A percentile compares a stretch with the other conserved stretches of the same genome.
Conservation (phyloP, 2,113 vertebrate genomes). For the Pipa parva region DNA sequence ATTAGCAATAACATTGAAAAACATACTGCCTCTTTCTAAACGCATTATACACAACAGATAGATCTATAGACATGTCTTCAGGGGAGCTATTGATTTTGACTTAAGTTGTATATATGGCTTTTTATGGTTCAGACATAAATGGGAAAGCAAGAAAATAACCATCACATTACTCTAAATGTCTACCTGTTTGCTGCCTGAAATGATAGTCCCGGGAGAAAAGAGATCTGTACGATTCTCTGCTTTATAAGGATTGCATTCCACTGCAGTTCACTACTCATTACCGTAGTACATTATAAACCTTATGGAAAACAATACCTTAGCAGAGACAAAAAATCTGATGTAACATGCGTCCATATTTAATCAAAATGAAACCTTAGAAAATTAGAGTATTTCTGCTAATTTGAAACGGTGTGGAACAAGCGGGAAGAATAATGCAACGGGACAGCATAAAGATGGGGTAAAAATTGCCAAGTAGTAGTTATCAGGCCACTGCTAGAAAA, state of each 20-base stretch:
- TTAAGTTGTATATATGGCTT: conserved; percentile 39
- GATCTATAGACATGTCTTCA: conserved; percentile 22
- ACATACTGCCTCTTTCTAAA: conserved; percentile 14
- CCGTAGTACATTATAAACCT: conserved; percentile 23
- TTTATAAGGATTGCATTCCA: conserved; percentile 1
- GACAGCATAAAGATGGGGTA: too few relatives aligned
- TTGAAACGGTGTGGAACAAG: too few relatives aligned
- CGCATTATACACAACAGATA: conserved; percentile 15
- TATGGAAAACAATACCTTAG: too few relatives aligned
- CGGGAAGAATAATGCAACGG: too few relatives aligned
- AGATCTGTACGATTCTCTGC: conserved; percentile 6
- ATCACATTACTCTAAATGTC: conserved; percentile 34
- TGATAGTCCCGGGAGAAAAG: conserved; percentile 8
- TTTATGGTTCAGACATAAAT: conserved; percentile 20
- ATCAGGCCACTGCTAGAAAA: too few relatives aligned
- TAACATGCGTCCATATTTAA: too few relatives aligned
- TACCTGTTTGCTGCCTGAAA: conserved; percentile 33
- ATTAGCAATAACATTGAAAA: conserved; percentile 29
- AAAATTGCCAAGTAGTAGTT: too few relatives aligned
- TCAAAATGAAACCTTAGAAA: too few relatives aligned
- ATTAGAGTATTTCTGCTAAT: too few relatives aligned
- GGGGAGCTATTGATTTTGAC: conserved; percentile 35
- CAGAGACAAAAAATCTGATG: too few relatives aligned
- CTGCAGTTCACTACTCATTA: conserved; percentile 1
- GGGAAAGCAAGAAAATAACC: conserved; percentile 1